Conservation (phyloP, 2,888 invertebrate species). For the Odontocerum albicorne region DNA sequence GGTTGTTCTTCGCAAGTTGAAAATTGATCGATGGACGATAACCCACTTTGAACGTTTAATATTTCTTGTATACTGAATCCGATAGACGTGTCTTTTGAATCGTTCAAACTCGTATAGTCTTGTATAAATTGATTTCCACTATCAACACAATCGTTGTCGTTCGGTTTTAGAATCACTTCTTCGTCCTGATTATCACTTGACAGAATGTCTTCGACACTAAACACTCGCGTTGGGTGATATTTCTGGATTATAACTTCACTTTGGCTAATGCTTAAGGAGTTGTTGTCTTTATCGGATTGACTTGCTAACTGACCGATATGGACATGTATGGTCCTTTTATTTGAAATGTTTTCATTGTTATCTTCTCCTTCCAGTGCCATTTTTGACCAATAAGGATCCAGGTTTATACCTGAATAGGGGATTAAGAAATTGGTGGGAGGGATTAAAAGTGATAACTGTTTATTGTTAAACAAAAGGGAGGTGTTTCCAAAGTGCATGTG, state of each 20-base stretch:
- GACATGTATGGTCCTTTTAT: background rate
- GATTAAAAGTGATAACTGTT: background rate
- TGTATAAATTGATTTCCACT: slow-evolving; percentile 48
- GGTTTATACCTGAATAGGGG: slow-evolving; percentile 3
- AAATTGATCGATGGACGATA: background rate
- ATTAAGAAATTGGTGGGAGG: background rate
- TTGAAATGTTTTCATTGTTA: too few relatives aligned
- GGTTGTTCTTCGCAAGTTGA: too few relatives aligned
- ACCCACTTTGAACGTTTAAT: slow-evolving; percentile 44
- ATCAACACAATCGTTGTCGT: too few relatives aligned
- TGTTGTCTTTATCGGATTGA: background rate
- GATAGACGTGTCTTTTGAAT: slow-evolving; percentile 54
- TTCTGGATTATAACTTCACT: slow-evolving; percentile 39
- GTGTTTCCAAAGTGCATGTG: too few relatives aligned
- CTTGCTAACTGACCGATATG: slow-evolving; percentile 3
- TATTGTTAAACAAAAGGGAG: background rate
- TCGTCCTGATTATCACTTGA: slow-evolving; percentile 44
- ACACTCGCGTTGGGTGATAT: background rate
- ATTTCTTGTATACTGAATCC: slow-evolving; percentile 57
- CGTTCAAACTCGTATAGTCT: slow-evolving; percentile 44
- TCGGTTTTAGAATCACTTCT: slow-evolving; percentile 12
- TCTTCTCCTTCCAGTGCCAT: slow-evolving; percentile 19
- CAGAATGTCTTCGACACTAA: slow-evolving; percentile 50
- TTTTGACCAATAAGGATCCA: slow-evolving; percentile 14
- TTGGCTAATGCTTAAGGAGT: background rate